phyloP scores from a whole-genome alignment of 2,113 vertebrate genomes.

The Laticauda colubrina region DNA sequence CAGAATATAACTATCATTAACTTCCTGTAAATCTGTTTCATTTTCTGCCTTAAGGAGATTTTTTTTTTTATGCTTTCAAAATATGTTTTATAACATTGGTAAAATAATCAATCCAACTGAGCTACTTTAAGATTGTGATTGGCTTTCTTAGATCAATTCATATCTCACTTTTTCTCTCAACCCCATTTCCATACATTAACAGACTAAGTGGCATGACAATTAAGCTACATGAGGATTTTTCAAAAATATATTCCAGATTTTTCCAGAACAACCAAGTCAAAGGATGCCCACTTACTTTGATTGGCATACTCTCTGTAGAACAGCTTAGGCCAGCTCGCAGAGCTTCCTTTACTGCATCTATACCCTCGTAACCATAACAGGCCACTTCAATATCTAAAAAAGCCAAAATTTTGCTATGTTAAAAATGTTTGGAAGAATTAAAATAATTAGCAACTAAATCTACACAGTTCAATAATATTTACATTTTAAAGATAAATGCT shows the following conservation, averaged over 20 bases:
- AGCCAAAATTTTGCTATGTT: conserved; percentile 1
- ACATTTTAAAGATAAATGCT: background rate
- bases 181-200: background rate
- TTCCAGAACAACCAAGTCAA: background rate
- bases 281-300: conserved; percentile 79
- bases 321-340: conserved; percentile 90
- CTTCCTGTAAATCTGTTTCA: background rate
- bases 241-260: background rate
- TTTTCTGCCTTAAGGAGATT: background rate
- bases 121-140: background rate
- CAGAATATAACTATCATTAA: background rate
- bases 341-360: conserved; percentile 96
- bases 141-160: background rate
- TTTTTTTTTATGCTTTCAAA: background rate
- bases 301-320: conserved; percentile 96
- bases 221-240: background rate
- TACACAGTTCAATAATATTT: background rate
- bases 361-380: conserved; percentile 97
- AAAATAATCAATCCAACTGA: background rate
- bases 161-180: background rate
- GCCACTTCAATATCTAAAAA: conserved; percentile 94
- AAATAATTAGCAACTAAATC: background rate
- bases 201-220: background rate
- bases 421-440: background rate
- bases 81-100: background rate